phyloP scores from a whole-genome alignment of 2,113 vertebrate genomes.

The Carassius auratus region DNA sequence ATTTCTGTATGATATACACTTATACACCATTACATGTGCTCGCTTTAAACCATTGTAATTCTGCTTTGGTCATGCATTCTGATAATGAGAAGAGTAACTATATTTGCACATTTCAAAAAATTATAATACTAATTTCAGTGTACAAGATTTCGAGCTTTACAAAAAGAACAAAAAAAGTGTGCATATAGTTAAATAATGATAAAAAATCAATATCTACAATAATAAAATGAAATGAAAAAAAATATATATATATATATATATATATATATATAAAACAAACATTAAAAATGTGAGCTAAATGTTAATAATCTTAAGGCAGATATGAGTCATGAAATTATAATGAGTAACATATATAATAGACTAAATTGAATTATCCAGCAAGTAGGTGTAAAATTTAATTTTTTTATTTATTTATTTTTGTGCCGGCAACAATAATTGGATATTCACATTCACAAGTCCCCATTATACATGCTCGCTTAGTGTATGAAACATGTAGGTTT shows the following conservation, averaged over 20 bases:
- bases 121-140: neutral
- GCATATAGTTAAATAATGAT: neutral
- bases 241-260: too few species aligned
- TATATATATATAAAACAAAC: neutral
- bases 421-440: neutral
- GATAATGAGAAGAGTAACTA: neutral
- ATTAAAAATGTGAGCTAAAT: neutral
- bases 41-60: neutral
- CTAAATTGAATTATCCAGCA: neutral
- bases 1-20: neutral
- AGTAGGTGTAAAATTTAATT: neutral
- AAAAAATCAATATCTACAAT: too few species aligned
- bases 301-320: neutral
- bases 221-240: too few species aligned
- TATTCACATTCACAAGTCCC: constrained; percentile 4
- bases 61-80: neutral
- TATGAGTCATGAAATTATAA: neutral
- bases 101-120: neutral
- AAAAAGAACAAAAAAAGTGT: neutral
- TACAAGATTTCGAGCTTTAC: neutral
- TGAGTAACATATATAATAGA: neutral
- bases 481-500: neutral
- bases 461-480: neutral
- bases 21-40: neutral
- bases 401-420: neutral